phyloP scores from a whole-genome alignment of 2,113 vertebrate species.

The Proterorhinus semilunaris region DNA sequence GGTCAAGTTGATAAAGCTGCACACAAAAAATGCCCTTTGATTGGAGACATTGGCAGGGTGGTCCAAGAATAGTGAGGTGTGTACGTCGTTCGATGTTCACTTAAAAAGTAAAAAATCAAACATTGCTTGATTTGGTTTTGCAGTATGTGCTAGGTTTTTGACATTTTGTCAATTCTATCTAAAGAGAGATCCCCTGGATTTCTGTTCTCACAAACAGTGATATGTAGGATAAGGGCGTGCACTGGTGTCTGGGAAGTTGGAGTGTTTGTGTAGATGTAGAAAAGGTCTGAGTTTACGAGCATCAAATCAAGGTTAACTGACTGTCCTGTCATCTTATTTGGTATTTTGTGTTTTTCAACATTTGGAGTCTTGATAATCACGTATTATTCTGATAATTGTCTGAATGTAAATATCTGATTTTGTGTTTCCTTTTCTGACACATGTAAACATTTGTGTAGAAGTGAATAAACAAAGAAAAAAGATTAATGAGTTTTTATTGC shows the following conservation, averaged over 20 bases:
- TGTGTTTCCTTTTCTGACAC: constrained; percentile 52
- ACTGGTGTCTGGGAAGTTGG: constrained; percentile 28
- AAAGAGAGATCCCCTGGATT: constrained; percentile 10
- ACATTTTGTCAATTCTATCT: no score
- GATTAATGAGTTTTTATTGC: constrained; percentile 33
- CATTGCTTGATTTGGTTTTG: no score
- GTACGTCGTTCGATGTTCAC: no score
- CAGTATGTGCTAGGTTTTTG: not conserved
- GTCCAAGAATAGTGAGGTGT: constrained; percentile 19
- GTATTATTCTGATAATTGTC: constrained; percentile 33
- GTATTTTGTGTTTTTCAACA: constrained; percentile 26
- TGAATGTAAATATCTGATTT: constrained; percentile 26
- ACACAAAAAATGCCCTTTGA: constrained; percentile 13
- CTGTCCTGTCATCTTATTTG: not conserved
- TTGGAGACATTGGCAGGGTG: constrained; percentile 17
- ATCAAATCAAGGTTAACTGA: not conserved
- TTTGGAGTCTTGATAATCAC: constrained; percentile 28
- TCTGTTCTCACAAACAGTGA: constrained; percentile 33
- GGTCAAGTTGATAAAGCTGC: constrained; percentile 10
- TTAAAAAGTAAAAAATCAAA: no score
- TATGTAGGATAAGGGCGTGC: constrained; percentile 34
- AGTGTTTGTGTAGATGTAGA: constrained; percentile 25
- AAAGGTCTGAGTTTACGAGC: not conserved
- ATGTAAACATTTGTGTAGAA: constrained; percentile 75
- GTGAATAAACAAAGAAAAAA: constrained; percentile 75